Evolutionary conservation across 2,113 vertebrate species (phyloP), one percentile per base, ranked within the genome.

Genomic region (Saguinus imperator): DNA sequence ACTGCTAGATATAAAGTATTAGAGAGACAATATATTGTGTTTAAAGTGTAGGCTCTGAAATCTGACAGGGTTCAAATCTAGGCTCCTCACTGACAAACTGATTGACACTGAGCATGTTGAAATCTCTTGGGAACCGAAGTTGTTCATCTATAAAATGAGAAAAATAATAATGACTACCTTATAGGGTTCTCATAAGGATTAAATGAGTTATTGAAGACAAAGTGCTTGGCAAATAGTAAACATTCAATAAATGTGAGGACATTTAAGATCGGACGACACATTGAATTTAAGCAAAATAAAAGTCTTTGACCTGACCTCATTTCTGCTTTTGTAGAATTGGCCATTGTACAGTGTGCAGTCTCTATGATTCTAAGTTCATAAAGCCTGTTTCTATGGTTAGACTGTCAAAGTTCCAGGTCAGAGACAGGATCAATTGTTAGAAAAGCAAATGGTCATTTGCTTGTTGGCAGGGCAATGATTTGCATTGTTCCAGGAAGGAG

Each of bases 401-500:
- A 82, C 43, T 57, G 87, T 48, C n/a, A 61, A 84, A 55, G 70
- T 77, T 66, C 40, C 55, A 87, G 87, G 40, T 32, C 25, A 86
- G 43, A 79, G 55, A 87, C 13, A 75, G 45, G 14, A 83, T 85
- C 72, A 72, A 7, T 87, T 87, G 25, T 92, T 73, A 76, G 43
- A 27, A 87, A 68, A 91, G 37, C 18, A 76, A 72, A 50, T 27
- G 11, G 3, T 35, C 32, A 35, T 35, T 75, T 32, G 1, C 12
- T 58, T 50, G 23, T 48, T 43, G 80, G 89, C 89, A 86, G 12
- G 27, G 12, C 25, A 79, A 16, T 43, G n/a, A 76, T 77, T 85
- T 79, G 29, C 48, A 13, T 85, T 77, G 35, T 91, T 95, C 83
- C 79, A 85, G 82, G 95, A 97, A 97, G 89, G 25, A 89, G 27